A percentile compares a stretch with the other conserved stretches of the same genome.
phyloP scores from a whole-genome alignment of 2,888 invertebrate species.

The Sinhomidia bicolor region DNA sequence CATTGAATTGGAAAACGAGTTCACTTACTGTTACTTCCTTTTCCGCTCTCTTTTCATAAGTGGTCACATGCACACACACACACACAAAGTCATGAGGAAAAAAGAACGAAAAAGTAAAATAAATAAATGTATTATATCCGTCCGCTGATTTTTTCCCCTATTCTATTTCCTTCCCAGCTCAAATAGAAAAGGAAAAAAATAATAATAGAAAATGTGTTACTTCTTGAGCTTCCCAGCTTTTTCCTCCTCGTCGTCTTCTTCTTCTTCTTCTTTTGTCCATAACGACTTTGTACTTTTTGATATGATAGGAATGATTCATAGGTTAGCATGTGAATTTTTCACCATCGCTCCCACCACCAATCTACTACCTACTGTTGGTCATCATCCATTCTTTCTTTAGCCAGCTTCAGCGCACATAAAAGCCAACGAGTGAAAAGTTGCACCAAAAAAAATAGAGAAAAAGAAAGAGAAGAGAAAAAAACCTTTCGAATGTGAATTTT shows the following conservation, averaged over 20 bases:
- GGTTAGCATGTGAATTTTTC: too few relatives aligned
- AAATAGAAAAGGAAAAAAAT: background rate
- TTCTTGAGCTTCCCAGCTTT: background rate
- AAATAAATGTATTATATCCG: background rate
- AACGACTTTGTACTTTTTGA: background rate
- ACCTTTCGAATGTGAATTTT: too few relatives aligned
- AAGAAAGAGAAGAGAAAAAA: too few relatives aligned
- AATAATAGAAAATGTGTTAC: slow-evolving; percentile 2
- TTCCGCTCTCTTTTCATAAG: background rate
- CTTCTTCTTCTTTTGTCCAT: background rate
- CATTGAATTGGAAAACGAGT: slow-evolving; percentile 8
- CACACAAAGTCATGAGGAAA: too few relatives aligned
- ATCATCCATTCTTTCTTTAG: too few relatives aligned
- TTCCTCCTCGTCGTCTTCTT: background rate
- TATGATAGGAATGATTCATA: background rate
- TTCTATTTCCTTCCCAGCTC: too few relatives aligned
- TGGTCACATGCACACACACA: too few relatives aligned
- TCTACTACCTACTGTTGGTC: too few relatives aligned
- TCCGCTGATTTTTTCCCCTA: background rate
- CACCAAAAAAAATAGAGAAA: too few relatives aligned
- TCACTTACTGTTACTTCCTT: background rate
- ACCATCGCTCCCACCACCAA: too few relatives aligned
- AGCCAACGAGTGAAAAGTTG: too few relatives aligned
- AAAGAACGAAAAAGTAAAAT: background rate
- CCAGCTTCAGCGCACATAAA: too few relatives aligned